Conservation (phyloP, 2,888 invertebrate species). For the Leucophora obtusa region DNA sequence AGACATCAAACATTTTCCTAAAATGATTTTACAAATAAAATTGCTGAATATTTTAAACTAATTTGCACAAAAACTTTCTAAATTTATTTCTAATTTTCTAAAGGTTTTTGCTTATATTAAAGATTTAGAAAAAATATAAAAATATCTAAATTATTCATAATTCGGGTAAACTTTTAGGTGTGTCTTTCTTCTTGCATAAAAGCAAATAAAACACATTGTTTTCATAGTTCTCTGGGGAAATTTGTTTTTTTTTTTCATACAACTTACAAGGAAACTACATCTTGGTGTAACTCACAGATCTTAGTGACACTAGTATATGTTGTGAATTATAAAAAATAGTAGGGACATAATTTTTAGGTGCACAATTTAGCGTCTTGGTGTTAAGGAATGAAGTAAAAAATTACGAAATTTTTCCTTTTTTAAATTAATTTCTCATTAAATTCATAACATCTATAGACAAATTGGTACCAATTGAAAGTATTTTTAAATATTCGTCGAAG, state of each 20-base stretch:
- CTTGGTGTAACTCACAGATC: too few species aligned
- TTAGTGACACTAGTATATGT: too few species aligned
- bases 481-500: too few species aligned
- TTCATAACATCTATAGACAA: too few species aligned
- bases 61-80: constrained; percentile 21
- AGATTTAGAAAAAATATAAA: background rate
- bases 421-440: too few species aligned
- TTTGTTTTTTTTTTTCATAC: background rate
- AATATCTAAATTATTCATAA: background rate
- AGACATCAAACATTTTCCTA: constrained; percentile 21
- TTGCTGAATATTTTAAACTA: constrained; percentile 6
- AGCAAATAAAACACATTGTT: constrained; percentile 28
- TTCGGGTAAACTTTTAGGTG: background rate
- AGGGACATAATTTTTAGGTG: too few species aligned
- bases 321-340: too few species aligned
- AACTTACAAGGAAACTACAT: background rate
- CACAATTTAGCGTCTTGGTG: too few species aligned
- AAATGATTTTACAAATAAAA: constrained; percentile 18
- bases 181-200: background rate
- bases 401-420: too few species aligned
- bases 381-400: too few species aligned
- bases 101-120: constrained; percentile 10
- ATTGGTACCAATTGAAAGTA: too few species aligned
- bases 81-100: constrained; percentile 24
- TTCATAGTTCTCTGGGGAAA: constrained; percentile 34